Base-by-base conservation (phyloP, 2,797 vertebrate species). In the Tolypeutes matacus region DNA sequence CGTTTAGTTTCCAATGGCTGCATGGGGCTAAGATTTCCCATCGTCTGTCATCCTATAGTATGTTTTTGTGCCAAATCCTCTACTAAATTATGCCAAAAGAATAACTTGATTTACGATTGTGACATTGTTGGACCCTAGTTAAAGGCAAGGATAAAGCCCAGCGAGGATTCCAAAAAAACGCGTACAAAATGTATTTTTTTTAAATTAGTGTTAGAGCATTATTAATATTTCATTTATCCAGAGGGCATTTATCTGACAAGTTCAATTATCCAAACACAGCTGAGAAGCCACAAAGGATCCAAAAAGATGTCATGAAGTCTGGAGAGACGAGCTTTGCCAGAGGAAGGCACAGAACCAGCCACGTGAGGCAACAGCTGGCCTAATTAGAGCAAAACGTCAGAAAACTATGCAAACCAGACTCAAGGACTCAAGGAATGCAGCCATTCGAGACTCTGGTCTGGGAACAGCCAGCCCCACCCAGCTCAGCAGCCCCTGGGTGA, bases 221-320 rank as follows among this genome's bases (percentile, higher is more conserved):
- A 87, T 85, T 96, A 96, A 92, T 83, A 77, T 78, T 91, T 94
- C 81, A 86, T 88, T 81, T 76, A 72, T 78, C 81, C 95, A 86
- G 60, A 88, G 88, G 93, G 87, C 77, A 96, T 93, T 95, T 87
- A 86, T 76, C 95, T 94, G 95, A 94, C 95, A 90, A 58, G 0
- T 0, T 39, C 77, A 91, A 94, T 96, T 86, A 96, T 31, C 86
- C 53, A 0, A 62, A 85, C 81, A 56, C 69, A 93, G 51, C 56
- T 88, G 94, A 94, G 89, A 27, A 46, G 84, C 31, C 93, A 88
- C 90, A 58, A 42, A 75, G 85, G 23, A 36, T 62, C 93, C 96
- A 92, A 94, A 88, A 77, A 76, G 39, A 73, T 83, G 95, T 95
- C 90, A 82, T 25, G 0, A 53, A 34, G n/a, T 86, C 58, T 42